These are phyloP conservation scores for Galerucella pusilla DNA, from an alignment of 2,888 invertebrate genomes.

Conservation along the genomic window DNA sequence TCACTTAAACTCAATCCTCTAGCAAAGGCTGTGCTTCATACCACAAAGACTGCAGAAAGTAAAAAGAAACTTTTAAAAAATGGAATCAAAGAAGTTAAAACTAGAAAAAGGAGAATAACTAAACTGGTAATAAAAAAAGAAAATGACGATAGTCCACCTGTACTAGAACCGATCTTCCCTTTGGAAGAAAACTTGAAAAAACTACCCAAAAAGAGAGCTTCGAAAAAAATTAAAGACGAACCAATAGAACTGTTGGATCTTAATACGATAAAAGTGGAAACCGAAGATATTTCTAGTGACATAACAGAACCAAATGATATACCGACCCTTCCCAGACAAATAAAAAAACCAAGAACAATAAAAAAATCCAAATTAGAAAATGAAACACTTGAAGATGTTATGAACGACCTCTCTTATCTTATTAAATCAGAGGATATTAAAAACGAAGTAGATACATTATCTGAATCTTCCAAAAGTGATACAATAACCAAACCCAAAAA, in stretches of 20 bases:
- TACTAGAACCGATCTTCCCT: constrained; percentile 59
- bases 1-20: constrained; percentile 50
- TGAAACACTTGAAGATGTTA: constrained; percentile 61
- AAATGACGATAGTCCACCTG: constrained; percentile 55
- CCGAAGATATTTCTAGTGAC: constrained; percentile 45
- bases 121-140: constrained; percentile 35
- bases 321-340: constrained; percentile 42
- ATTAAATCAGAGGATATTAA: constrained; percentile 56
- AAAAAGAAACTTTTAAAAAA: constrained; percentile 61
- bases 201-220: constrained; percentile 48
- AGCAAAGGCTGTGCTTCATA: constrained; percentile 57
- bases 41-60: constrained; percentile 54
- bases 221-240: constrained; percentile 45
- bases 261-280: constrained; percentile 53
- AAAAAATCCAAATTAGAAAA: constrained; percentile 49
- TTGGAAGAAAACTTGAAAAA: constrained; percentile 52
- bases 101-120: constrained; percentile 42
- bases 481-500: constrained; percentile 54
- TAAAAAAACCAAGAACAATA: constrained; percentile 39
- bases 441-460: constrained; percentile 51
- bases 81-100: constrained; percentile 56
- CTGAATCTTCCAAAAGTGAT: constrained; percentile 54
- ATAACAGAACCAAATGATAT: constrained; percentile 43
- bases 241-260: constrained; percentile 43
- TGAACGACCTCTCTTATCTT: constrained; percentile 58